A percentile compares a stretch with the other conserved stretches of the same genome.
Conservation (phyloP, 2,888 invertebrate genomes). For the Eupeodes latifasciatus region DNA sequence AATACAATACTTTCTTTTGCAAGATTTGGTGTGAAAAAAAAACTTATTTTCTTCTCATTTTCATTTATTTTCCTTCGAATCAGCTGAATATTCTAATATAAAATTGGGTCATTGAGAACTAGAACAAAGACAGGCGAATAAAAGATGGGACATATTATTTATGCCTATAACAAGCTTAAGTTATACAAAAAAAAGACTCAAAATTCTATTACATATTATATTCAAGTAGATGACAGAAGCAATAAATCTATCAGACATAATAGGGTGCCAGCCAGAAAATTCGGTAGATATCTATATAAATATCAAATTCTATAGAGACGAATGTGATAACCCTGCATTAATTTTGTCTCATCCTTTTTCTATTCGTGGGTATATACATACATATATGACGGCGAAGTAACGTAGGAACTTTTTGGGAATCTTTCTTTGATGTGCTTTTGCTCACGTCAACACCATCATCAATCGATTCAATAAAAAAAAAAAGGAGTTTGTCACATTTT, state of each 20-base stretch:
- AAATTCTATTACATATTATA: constrained; percentile 5
- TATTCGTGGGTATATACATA: background rate
- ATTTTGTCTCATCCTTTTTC: constrained; percentile 38
- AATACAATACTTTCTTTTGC: too few species aligned
- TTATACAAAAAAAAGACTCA: constrained; percentile 14
- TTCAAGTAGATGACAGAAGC: constrained; percentile 26
- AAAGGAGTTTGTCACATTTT: background rate
- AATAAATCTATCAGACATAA: constrained; percentile 36
- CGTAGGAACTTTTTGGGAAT: constrained; percentile 12
- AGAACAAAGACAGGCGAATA: background rate
- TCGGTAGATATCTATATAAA: background rate
- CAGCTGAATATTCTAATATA: background rate
- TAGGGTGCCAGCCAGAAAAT: constrained; percentile 26
- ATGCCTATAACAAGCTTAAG: background rate
- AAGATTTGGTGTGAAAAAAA: too few species aligned
- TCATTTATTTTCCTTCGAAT: background rate
- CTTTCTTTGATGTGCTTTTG: constrained; percentile 48
- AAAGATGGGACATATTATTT: background rate
- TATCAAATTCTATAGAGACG: constrained; percentile 27
- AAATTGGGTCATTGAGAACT: background rate
- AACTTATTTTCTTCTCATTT: too few species aligned
- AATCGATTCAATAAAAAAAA: constrained; percentile 41
- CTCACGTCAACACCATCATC: background rate
- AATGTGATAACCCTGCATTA: constrained; percentile 23
- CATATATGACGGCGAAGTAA: background rate